Conservation (phyloP, 2,797 vertebrate genomes). For the Danio aesculapii region DNA sequence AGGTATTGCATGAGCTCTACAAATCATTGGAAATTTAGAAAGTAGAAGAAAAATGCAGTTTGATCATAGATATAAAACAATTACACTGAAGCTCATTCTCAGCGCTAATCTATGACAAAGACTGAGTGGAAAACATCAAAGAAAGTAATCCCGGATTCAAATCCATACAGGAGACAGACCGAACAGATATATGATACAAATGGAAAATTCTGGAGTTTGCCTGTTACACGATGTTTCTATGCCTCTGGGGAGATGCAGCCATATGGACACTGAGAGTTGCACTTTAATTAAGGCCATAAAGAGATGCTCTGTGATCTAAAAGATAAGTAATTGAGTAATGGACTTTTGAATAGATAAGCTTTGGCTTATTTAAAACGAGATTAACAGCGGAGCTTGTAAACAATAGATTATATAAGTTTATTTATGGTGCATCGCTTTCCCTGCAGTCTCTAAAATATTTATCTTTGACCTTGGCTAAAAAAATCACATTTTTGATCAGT, state of each 20-base stretch:
- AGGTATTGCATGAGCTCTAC: constrained; percentile 6
- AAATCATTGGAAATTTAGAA: constrained; percentile 1
- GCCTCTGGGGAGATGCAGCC: constrained; percentile 7
- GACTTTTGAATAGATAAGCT: constrained; percentile 27
- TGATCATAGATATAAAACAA: not conserved
- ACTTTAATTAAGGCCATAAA: constrained; percentile 42
- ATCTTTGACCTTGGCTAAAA: not conserved
- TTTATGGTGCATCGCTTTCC: constrained; percentile 4
- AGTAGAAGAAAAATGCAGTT: not conserved
- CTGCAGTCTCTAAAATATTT: not conserved
- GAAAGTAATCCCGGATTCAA: not conserved
- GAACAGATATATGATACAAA: not conserved
- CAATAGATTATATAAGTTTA: constrained; percentile 4
- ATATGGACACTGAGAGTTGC: constrained; percentile 30
- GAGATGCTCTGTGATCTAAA: constrained; percentile 21
- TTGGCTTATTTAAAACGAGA: constrained; percentile 29
- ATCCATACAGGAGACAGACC: not conserved
- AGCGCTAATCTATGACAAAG: not conserved
- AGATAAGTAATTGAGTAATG: constrained; percentile 31
- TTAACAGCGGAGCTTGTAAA: constrained; percentile 16
- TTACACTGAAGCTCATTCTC: not conserved
- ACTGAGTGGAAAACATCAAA: constrained; percentile 4
- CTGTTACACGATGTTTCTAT: constrained; percentile 5
- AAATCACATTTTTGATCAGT: not conserved
- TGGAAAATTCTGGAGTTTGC: constrained; percentile 1